phyloP scores from a whole-genome alignment of 2,888 invertebrate genomes.

The Catocala fraxini region DNA sequence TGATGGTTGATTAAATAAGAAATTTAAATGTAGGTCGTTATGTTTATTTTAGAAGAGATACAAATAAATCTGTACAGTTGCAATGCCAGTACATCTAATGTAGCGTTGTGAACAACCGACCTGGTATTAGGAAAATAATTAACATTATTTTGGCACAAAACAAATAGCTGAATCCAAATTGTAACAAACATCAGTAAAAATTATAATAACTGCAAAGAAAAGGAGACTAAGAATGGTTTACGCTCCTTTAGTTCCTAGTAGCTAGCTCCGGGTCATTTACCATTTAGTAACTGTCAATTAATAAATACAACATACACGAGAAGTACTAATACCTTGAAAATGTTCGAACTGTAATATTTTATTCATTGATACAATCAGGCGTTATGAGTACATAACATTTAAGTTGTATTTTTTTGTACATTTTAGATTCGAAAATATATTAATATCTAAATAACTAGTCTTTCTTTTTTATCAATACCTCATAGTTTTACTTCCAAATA shows the following conservation, averaged over 20 bases:
- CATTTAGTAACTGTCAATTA: constrained; percentile 82
- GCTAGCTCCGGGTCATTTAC: constrained; percentile 74
- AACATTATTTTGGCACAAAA: constrained; percentile 79
- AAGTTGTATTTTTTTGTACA: constrained; percentile 92
- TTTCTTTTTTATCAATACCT: constrained; percentile 59
- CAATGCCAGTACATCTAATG: constrained; percentile 73
- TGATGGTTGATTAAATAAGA: constrained; percentile 88
- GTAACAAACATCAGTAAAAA: constrained; percentile 33
- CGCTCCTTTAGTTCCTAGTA: constrained; percentile 82
- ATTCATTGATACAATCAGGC: constrained; percentile 79
- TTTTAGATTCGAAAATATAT: constrained; percentile 92
- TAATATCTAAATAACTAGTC: constrained; percentile 86
- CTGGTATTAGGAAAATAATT: constrained; percentile 84
- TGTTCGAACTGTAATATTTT: constrained; percentile 73
- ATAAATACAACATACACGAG: constrained; percentile 62
- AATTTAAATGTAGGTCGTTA: constrained; percentile 84
- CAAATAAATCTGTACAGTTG: constrained; percentile 73
- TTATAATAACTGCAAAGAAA: constrained; percentile 56
- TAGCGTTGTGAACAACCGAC: constrained; percentile 83
- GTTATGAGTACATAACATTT: constrained; percentile 89
- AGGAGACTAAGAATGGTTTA: constrained; percentile 66
- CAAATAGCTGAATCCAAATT: constrained; percentile 52
- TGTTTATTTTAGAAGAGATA: constrained; percentile 82
- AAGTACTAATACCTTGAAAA: constrained; percentile 67
- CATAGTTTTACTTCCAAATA: no score